Conservation (phyloP, 2,797 vertebrate genomes). For the Coracias cyanogaster region DNA sequence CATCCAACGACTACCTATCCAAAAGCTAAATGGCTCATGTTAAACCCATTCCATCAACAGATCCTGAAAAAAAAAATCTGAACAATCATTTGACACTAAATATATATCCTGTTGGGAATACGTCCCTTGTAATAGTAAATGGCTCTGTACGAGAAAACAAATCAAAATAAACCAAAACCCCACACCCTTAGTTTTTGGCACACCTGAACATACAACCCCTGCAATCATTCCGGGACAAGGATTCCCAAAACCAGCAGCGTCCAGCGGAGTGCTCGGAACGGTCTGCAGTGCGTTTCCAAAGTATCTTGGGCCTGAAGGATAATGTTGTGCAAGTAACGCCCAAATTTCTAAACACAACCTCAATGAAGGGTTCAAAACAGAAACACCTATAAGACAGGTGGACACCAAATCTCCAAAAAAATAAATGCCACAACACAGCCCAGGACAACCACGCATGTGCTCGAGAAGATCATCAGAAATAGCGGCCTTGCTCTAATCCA, state of each 20-base stretch:
- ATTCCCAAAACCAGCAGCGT: fast-evolving
- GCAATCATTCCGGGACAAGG: neutral
- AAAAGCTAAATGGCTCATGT: neutral
- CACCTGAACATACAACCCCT: neutral
- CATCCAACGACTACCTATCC: neutral
- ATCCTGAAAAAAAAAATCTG: neutral
- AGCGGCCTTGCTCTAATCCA: neutral
- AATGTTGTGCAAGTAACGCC: neutral
- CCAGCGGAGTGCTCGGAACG: fast-evolving
- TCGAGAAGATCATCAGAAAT: neutral
- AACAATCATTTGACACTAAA: neutral
- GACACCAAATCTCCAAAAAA: neutral
- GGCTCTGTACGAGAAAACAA: neutral
- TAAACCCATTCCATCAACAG: neutral
- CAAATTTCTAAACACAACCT: neutral
- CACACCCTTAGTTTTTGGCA: neutral
- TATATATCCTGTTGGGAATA: neutral
- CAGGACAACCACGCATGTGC: fast-evolving
- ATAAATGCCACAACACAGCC: neutral
- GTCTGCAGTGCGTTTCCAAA: neutral
- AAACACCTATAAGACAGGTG: neutral
- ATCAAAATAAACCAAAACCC: neutral
- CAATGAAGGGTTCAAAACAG: neutral
- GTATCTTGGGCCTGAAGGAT: neutral
- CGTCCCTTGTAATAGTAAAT: neutral